Percentiles rank a stretch among this genome's conserved stretches.
Conservation (phyloP, 1,140 invertebrate genomes). For the Muscidifurax raptorellus region DNA sequence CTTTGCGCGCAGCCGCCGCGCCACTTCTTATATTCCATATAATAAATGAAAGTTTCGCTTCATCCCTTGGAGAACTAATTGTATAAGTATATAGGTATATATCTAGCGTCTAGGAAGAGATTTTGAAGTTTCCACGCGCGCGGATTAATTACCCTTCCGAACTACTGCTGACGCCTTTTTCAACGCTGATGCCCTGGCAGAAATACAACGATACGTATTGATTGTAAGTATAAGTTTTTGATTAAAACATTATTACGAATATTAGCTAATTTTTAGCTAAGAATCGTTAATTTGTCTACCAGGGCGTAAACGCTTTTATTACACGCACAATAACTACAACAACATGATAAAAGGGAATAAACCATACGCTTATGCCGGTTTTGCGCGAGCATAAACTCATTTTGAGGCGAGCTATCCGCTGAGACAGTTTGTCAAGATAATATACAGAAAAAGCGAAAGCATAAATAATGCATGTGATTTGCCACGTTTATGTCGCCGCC, state of each 20-base stretch:
- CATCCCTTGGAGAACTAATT: background rate
- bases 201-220: background rate
- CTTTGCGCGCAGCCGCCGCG: background rate
- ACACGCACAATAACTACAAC: too few species aligned
- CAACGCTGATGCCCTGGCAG: background rate
- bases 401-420: too few species aligned
- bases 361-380: too few species aligned
- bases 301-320: too few species aligned
- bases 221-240: too few species aligned
- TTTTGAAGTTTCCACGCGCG: background rate
- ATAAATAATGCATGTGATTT: background rate
- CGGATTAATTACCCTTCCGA: background rate
- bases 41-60: constrained; percentile 32
- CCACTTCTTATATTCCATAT: background rate
- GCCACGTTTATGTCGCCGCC: background rate
- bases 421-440: too few species aligned
- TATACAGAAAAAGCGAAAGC: background rate
- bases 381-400: too few species aligned
- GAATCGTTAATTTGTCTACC: too few species aligned
- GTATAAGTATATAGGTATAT: too few species aligned
- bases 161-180: background rate
- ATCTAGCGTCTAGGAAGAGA: background rate
- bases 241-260: too few species aligned
- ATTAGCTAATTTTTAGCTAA: too few species aligned
- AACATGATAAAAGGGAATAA: too few species aligned